These are phyloP conservation scores for Phyllopteryx taeniolatus DNA, from an alignment of 2,113 vertebrate species.

Conservation along the genomic window DNA sequence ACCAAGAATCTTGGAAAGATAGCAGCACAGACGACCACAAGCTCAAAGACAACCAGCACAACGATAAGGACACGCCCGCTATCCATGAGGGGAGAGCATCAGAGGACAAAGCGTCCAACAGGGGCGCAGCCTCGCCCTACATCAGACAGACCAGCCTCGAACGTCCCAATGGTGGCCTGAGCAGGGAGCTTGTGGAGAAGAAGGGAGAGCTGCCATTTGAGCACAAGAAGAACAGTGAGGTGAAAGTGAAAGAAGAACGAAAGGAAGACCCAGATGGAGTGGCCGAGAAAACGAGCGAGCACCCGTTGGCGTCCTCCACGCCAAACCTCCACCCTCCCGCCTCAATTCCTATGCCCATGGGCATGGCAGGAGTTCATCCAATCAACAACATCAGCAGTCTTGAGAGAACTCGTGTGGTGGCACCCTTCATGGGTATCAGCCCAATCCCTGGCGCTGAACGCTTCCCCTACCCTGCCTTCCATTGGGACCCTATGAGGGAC, in stretches of 20 bases:
- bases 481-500: slow-evolving; percentile 96
- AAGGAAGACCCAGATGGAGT: slow-evolving; percentile 90
- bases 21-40: slow-evolving; percentile 84
- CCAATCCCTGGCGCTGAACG: slow-evolving; percentile 92
- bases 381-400: slow-evolving; percentile 87
- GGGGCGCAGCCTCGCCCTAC: slow-evolving; percentile 85
- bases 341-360: slow-evolving; percentile 85
- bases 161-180: slow-evolving; percentile 80
- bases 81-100: slow-evolving; percentile 79
- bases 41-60: slow-evolving; percentile 84
- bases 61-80: slow-evolving; percentile 82
- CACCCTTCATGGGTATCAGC: slow-evolving; percentile 95
- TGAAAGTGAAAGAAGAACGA: slow-evolving; percentile 95
- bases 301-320: slow-evolving; percentile 71
- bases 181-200: slow-evolving; percentile 81
- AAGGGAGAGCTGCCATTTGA: slow-evolving; percentile 82
- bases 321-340: slow-evolving; percentile 80
- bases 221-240: slow-evolving; percentile 86
- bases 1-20: slow-evolving; percentile 87
- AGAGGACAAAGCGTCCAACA: slow-evolving; percentile 83
- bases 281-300: slow-evolving; percentile 74
- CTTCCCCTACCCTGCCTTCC: slow-evolving; percentile 92
- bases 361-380: slow-evolving; percentile 86
- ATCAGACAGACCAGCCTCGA: slow-evolving; percentile 73
- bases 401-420: slow-evolving; percentile 95